Evolutionary conservation across 2,888 invertebrate species (phyloP).

Genomic region (Orthosia gothica): DNA sequence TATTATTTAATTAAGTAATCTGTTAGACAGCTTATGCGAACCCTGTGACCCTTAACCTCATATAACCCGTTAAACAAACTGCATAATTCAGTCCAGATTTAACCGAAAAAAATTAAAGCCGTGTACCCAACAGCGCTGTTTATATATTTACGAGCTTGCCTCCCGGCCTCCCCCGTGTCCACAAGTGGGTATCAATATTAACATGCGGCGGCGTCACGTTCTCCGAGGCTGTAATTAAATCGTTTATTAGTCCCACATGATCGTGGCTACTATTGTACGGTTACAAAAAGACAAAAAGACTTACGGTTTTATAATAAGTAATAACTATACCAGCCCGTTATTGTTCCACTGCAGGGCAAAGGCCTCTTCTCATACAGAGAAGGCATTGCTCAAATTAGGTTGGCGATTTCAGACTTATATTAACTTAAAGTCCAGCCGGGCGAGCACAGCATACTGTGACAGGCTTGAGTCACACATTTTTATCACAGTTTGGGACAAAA

Average conservation of each 20-base stretch:
- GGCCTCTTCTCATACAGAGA: too few relatives aligned
- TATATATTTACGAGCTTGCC: conserved; percentile 45
- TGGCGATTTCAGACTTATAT: too few relatives aligned
- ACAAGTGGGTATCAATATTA: conserved; percentile 64
- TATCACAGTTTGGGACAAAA: too few relatives aligned
- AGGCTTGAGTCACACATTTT: too few relatives aligned
- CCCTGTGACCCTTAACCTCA: not conserved
- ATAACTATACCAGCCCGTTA: too few relatives aligned
- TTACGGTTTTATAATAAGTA: too few relatives aligned
- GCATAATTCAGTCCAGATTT: conserved; percentile 22
- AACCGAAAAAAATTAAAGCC: conserved; percentile 44
- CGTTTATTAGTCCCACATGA: conserved; percentile 61
- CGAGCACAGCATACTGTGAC: too few relatives aligned
- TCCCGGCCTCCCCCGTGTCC: conserved; percentile 42
- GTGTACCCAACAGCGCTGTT: conserved; percentile 44
- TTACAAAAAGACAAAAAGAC: conserved; percentile 8
- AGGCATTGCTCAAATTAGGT: too few relatives aligned
- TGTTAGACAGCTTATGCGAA: not conserved
- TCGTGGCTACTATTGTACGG: conserved; percentile 26
- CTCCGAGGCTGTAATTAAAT: conserved; percentile 58
- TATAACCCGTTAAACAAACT: conserved; percentile 8
- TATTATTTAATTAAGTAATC: not conserved
- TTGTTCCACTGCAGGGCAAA: too few relatives aligned
- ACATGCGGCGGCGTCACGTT: conserved; percentile 48
- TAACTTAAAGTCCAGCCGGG: too few relatives aligned